phyloP scores from a whole-genome alignment of 2,797 vertebrate genomes.

The Lepidocolaptes lacrymiger region DNA sequence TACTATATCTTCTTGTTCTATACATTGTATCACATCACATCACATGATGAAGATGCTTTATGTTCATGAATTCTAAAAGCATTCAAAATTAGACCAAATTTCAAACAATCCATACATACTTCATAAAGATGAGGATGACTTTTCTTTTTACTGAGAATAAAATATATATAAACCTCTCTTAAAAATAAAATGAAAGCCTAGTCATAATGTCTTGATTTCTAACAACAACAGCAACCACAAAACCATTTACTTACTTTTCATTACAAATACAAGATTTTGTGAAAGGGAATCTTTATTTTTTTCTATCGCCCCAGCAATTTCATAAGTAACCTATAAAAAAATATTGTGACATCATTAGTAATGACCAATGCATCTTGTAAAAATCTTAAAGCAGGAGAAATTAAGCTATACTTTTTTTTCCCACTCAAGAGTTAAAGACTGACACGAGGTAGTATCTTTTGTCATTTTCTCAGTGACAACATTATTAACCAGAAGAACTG shows the following conservation, averaged over 20 bases:
- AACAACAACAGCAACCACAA: background rate
- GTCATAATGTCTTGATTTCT: background rate
- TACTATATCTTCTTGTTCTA: background rate
- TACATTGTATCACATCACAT: background rate
- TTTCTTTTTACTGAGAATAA: slow-evolving; percentile 4
- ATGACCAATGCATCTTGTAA: background rate
- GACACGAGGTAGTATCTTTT: background rate
- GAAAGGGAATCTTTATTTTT: slow-evolving; percentile 94
- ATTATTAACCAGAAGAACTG: background rate
- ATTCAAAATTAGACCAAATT: background rate
- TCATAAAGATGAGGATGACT: background rate
- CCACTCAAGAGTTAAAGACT: background rate
- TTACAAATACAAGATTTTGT: slow-evolving; percentile 91
- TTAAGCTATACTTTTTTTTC: background rate
- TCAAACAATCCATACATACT: background rate
- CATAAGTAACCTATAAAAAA: slow-evolving; percentile 87
- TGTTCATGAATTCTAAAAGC: slow-evolving; percentile 18
- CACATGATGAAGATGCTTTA: slow-evolving; percentile 15
- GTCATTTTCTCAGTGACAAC: background rate
- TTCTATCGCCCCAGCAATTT: slow-evolving; percentile 87
- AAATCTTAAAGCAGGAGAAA: background rate
- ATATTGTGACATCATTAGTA: slow-evolving; percentile 62
- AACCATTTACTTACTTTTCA: slow-evolving; percentile 89
- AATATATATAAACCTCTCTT: background rate
- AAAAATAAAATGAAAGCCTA: background rate